Evolutionary conservation across 2,113 vertebrate species (phyloP), one percentile per base, ranked within the genome.

Genomic region (Limnothrissa miodon): DNA sequence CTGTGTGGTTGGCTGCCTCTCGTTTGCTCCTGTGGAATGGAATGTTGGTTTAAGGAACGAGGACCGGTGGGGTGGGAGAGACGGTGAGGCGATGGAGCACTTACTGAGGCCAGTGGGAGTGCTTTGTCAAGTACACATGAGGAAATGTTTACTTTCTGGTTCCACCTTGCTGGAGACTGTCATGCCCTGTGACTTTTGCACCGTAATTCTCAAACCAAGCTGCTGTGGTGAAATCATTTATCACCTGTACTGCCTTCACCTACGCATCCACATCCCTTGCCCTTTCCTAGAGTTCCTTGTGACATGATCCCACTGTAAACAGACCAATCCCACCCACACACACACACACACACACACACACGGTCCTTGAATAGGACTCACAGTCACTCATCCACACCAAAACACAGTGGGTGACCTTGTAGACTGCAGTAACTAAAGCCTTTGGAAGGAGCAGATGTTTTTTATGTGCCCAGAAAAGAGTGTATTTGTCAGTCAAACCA

Each of bases 71-170:
- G 48, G 39, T 59, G 48, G 45, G 80, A 8, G 70, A 29, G 45
- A 23, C 5, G 7, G 51, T 56, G 19, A 19, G 29, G n/a, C n/a
- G 33, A 25, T 48, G 56, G 36, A 45, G 48, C 56, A 78, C 59
- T 29, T 48, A 29, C 36, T 19, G 23, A 36, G 79, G 51, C 25
- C 3, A 2, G 42, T 46, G 5, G 8, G 10, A 80, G 59, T 78
- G 29, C 80, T 74, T 29, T 33, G 66, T 74, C 66, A 74, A 33
- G 86, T 5, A 80, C 84, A 82, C 85, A 89, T 91, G 88, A 87
- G 86, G 88, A 90, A 92, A 91, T 92, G 78, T 92, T 93, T 88
- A 86, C 90, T 82, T n/a, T 83, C 81, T 82, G 74, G 46, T 23
- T 9, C 21, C 5, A 19, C 29, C n/a, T 53, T n/a, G 56, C n/a